Percentiles rank a stretch among this genome's conserved stretches.
Evolutionary conservation across 2,888 invertebrate genomes (phyloP).

Genomic region (Mellilla xanthometata): DNA sequence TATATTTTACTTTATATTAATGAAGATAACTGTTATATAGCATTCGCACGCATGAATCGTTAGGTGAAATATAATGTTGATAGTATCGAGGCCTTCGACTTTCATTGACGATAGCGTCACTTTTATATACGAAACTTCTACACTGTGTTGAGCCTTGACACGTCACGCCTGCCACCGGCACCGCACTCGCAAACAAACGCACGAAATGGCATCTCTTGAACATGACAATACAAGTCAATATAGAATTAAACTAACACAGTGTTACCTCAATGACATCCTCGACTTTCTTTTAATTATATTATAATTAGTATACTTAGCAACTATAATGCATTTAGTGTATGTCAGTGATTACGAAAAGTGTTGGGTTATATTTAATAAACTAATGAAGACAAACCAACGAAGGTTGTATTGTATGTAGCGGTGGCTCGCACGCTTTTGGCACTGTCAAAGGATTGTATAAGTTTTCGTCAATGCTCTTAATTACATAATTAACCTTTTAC

Average conservation of each 20-base stretch:
- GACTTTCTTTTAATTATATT: slow-evolving; percentile 42
- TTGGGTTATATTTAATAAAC: not conserved
- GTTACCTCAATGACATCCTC: slow-evolving; percentile 35
- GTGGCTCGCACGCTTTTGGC: slow-evolving; percentile 10
- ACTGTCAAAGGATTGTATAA: too few species aligned
- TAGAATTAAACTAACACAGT: slow-evolving; percentile 19
- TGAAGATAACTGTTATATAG: slow-evolving; percentile 23
- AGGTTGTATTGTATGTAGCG: too few species aligned
- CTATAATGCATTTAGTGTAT: slow-evolving; percentile 8
- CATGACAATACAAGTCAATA: not conserved
- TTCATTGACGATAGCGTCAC: slow-evolving; percentile 5
- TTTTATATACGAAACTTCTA: slow-evolving; percentile 18
- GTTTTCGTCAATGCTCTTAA: not conserved
- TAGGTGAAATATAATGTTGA: slow-evolving; percentile 25
- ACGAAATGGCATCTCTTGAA: slow-evolving; percentile 1
- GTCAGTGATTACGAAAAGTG: slow-evolving; percentile 14
- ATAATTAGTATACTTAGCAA: slow-evolving; percentile 28
- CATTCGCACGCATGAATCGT: slow-evolving; percentile 20
- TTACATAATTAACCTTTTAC: slow-evolving; percentile 21
- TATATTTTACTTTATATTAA: slow-evolving; percentile 31
- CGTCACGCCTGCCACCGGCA: too few species aligned
- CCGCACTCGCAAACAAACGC: slow-evolving; percentile 5
- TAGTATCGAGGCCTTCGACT: slow-evolving; percentile 28
- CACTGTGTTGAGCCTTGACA: slow-evolving; percentile 21
- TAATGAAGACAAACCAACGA: not conserved